Percentiles rank a stretch among this genome's conserved stretches.
phyloP scores from a whole-genome alignment of 2,888 invertebrate genomes.

The Pseudolycoriella hygida region DNA sequence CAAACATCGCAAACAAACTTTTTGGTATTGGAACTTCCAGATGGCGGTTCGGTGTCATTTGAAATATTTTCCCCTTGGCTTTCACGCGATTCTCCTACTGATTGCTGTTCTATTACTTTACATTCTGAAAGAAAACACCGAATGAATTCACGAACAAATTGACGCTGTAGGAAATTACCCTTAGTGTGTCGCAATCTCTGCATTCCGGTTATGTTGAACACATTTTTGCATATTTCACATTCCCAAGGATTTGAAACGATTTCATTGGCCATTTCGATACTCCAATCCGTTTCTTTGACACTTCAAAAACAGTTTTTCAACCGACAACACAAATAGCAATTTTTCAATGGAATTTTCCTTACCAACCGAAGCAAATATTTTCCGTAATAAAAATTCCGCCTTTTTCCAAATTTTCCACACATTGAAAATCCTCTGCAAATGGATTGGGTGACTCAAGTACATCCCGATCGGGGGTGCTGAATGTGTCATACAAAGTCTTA shows the following conservation, averaged over 20 bases:
- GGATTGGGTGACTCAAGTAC: slow-evolving; percentile 42
- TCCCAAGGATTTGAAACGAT: slow-evolving; percentile 46
- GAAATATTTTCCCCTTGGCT: slow-evolving; percentile 14
- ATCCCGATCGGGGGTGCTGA: background rate
- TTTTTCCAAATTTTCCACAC: slow-evolving; percentile 44
- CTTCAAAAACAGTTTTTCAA: slow-evolving; percentile 21
- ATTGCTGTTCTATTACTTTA: slow-evolving; percentile 15
- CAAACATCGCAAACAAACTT: slow-evolving; percentile 58
- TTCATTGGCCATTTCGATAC: slow-evolving; percentile 39
- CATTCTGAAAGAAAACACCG: background rate
- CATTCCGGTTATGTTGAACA: slow-evolving; percentile 43
- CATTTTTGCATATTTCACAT: slow-evolving; percentile 50
- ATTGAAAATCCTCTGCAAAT: slow-evolving; percentile 44
- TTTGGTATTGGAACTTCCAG: slow-evolving; percentile 36
- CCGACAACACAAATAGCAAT: too few species aligned
- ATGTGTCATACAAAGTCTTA: slow-evolving; percentile 10
- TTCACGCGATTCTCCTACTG: slow-evolving; percentile 18
- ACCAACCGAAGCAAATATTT: slow-evolving; percentile 65
- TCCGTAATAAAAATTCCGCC: slow-evolving; percentile 72
- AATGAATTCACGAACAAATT: background rate
- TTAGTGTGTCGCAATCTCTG: slow-evolving; percentile 55
- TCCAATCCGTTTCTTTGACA: slow-evolving; percentile 50
- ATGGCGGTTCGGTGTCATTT: background rate
- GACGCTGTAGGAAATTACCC: slow-evolving; percentile 6
- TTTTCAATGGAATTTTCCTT: slow-evolving; percentile 26